Percentiles rank a stretch among this genome's conserved stretches.
phyloP scores from a whole-genome alignment of 2,113 vertebrate species.

The Labrus mixtus region DNA sequence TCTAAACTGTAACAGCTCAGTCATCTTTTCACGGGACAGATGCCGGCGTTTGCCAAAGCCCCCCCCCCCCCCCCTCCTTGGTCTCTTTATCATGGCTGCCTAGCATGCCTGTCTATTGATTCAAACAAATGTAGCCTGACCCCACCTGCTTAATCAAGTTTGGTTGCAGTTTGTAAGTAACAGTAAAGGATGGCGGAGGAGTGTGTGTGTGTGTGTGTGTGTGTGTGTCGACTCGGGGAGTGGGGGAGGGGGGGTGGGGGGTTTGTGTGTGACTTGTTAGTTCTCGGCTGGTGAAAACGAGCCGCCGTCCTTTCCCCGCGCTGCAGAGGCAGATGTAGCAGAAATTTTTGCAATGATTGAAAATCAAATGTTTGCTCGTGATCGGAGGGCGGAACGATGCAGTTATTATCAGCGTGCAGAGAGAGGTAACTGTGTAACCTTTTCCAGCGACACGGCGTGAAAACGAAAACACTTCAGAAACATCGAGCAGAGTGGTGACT shows the following conservation, averaged over 20 bases:
- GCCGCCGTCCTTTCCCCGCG: slow-evolving; percentile 14
- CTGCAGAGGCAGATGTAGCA: slow-evolving; percentile 47
- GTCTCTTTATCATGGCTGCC: slow-evolving; percentile 69
- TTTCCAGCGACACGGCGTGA: not conserved
- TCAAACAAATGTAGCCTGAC: slow-evolving; percentile 72
- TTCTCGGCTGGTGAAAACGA: slow-evolving; percentile 44
- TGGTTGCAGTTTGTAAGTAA: slow-evolving; percentile 60
- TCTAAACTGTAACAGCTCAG: slow-evolving; percentile 75
- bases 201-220: slow-evolving; percentile 15
- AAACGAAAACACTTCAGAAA: not conserved
- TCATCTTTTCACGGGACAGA: slow-evolving; percentile 75
- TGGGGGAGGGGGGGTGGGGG: not conserved
- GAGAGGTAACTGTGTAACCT: slow-evolving; percentile 8
- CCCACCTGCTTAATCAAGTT: slow-evolving; percentile 71
- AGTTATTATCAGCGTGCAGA: not conserved
- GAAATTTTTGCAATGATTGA: slow-evolving; percentile 49
- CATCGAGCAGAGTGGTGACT: not conserved
- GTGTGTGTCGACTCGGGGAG: slow-evolving; percentile 1
- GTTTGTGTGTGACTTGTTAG: slow-evolving; percentile 24
- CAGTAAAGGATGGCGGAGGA: slow-evolving; percentile 20
- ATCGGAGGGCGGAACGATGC: slow-evolving; percentile 19
- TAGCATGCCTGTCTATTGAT: slow-evolving; percentile 65
- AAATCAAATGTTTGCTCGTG: slow-evolving; percentile 54
- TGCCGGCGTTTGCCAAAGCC: slow-evolving; percentile 42
- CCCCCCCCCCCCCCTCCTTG: not conserved